Conservation (phyloP, 2,113 vertebrate genomes). For the Sebastes fasciatus region DNA sequence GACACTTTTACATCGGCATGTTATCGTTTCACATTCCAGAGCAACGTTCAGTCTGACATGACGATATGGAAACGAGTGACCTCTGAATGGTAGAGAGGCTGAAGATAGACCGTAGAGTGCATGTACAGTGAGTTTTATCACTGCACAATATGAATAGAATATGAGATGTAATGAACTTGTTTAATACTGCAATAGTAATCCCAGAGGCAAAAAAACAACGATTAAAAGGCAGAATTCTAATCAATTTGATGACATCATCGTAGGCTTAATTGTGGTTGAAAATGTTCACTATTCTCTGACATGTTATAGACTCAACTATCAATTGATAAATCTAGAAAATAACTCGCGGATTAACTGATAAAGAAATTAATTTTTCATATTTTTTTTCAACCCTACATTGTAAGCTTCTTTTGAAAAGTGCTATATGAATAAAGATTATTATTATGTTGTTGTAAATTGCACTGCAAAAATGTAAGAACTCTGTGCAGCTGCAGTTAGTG, state of each 20-base stretch:
- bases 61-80: conserved; percentile 7
- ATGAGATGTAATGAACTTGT: background rate
- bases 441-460: background rate
- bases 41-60: background rate
- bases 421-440: background rate
- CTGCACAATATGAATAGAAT: background rate
- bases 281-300: too few relatives aligned
- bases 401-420: background rate
- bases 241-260: too few relatives aligned
- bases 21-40: conserved; percentile 17
- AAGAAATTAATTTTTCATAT: background rate
- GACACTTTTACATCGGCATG: background rate
- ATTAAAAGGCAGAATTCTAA: background rate
- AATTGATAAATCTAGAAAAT: too few relatives aligned
- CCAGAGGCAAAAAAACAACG: background rate
- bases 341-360: background rate
- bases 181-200: background rate
- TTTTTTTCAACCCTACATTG: background rate
- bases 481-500: background rate
- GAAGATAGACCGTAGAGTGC: background rate
- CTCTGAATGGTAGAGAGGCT: conserved; percentile 8
- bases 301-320: too few relatives aligned
- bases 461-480: background rate
- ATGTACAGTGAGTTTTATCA: background rate
- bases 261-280: too few relatives aligned